A percentile compares a stretch with the other conserved stretches of the same genome.
Evolutionary conservation across 2,113 vertebrate species (phyloP).

Genomic region (Condylura cristata): DNA sequence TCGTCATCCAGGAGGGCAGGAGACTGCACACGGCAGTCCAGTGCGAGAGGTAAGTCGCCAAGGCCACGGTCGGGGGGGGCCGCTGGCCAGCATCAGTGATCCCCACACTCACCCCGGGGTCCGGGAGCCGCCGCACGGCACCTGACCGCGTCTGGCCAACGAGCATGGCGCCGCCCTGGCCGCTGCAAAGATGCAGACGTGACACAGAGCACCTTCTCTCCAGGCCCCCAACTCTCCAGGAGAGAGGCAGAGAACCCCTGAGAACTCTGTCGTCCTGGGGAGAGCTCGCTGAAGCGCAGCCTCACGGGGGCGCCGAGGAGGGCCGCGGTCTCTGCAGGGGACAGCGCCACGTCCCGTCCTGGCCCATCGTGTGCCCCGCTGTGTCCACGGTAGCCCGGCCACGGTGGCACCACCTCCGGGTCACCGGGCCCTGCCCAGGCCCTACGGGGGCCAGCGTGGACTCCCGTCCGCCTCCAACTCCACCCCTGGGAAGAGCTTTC

Average conservation of each 20-base stretch:
- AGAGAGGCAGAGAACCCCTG: not conserved
- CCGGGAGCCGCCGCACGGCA: no score
- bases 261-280: not conserved
- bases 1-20: not conserved
- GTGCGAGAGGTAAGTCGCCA: not conserved
- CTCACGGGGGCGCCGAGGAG: not conserved
- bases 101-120: no score
- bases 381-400: not conserved
- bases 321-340: not conserved
- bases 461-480: not conserved
- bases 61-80: not conserved
- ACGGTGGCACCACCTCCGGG: not conserved
- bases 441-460: not conserved
- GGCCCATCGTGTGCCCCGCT: not conserved
- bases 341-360: not conserved
- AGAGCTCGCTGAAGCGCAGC: not conserved
- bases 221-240: not conserved
- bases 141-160: not conserved
- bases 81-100: not conserved
- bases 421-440: not conserved
- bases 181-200: not conserved
- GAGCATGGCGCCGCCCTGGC: not conserved
- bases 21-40: not conserved
- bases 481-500: not conserved
- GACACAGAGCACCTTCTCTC: not conserved